Conservation (phyloP, 2,113 vertebrate species). For the Strigops habroptila region DNA sequence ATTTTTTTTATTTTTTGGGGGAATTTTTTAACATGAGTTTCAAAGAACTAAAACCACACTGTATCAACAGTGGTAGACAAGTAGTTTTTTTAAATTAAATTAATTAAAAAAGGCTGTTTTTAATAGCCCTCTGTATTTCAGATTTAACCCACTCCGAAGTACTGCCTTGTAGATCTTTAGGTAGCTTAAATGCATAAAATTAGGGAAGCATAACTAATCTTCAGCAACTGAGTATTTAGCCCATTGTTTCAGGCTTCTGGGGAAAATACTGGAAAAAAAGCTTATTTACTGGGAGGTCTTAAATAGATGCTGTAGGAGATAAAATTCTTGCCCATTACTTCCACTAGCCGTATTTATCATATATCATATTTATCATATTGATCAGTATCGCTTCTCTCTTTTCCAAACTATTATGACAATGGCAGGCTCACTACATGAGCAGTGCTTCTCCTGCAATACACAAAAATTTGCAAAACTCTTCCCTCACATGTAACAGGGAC, state of each 20-base stretch:
- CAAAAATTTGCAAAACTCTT: not conserved
- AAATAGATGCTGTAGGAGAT: not conserved
- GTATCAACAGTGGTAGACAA: not conserved
- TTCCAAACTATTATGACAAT: not conserved
- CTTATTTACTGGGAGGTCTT: not conserved
- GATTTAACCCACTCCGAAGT: not conserved
- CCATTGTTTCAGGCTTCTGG: not conserved
- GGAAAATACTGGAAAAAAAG: not conserved
- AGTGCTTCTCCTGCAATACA: not conserved
- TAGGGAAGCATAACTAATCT: not conserved
- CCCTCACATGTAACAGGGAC: not conserved
- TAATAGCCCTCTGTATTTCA: not conserved
- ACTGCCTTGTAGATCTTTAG: not conserved
- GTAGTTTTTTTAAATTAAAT: not conserved
- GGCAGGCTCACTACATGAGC: not conserved
- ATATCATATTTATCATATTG: not conserved
- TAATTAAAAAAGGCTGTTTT: not conserved
- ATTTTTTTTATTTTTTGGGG: not conserved
- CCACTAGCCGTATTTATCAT: not conserved
- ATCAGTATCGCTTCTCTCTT: not conserved
- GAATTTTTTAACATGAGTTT: not conserved
- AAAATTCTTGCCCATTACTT: not conserved
- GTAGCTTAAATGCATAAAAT: not conserved
- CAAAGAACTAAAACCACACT: not conserved
- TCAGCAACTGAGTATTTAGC: not conserved